phyloP scores from a whole-genome alignment of 1,140 invertebrate genomes.

The Drosophila pachea region DNA sequence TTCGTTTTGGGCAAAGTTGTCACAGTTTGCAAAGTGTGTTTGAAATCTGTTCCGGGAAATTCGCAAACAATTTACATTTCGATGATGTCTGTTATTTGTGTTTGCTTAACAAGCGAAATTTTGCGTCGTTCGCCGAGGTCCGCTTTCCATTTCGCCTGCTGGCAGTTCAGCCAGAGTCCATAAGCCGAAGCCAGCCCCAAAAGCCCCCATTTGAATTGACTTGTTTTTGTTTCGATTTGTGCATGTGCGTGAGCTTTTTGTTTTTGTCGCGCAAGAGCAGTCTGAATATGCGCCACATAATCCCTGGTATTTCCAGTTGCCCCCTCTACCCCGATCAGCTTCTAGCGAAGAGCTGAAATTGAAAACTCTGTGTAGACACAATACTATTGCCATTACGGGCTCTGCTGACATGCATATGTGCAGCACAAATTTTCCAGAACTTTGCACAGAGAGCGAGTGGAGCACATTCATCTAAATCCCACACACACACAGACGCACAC shows the following conservation, averaged over 20 bases:
- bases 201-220: conserved; percentile 29
- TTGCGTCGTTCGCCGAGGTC: background rate
- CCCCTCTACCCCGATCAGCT: background rate
- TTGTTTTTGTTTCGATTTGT: background rate
- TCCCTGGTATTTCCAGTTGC: background rate
- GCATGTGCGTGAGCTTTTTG: background rate
- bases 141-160: background rate
- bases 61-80: conserved; percentile 52
- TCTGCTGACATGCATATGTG: conserved; percentile 62
- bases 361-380: conserved; percentile 73
- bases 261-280: conserved; percentile 21
- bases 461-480: too few relatives aligned
- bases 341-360: conserved; percentile 61
- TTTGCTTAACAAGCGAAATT: conserved; percentile 5
- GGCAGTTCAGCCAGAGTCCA: conserved; percentile 7
- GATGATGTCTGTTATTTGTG: conserved; percentile 9
- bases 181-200: conserved; percentile 28
- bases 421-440: conserved; percentile 47
- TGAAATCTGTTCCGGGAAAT: conserved; percentile 25
- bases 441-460: background rate
- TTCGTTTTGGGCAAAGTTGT: conserved; percentile 8
- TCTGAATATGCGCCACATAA: conserved; percentile 28
- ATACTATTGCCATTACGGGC: conserved; percentile 63
- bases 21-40: background rate
- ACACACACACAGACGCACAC: background rate